Percentiles rank a stretch among this genome's conserved stretches.
Evolutionary conservation across 2,888 invertebrate species (phyloP).

Genomic region (Stenotaenia linearis): DNA sequence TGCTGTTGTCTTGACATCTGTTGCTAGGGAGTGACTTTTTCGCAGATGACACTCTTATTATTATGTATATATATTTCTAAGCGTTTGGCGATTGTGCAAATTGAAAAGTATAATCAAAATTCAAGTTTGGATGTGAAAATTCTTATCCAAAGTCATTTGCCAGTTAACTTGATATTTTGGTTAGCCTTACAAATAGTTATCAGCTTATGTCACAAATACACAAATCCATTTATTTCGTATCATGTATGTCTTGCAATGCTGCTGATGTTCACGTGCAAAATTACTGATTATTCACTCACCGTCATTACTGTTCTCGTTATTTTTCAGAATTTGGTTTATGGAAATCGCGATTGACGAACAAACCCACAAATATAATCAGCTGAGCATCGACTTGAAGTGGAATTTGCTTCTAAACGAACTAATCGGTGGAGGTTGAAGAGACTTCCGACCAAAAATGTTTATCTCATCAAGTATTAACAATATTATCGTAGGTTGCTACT

Average conservation of each 20-base stretch:
- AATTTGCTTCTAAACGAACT: conserved; percentile 11
- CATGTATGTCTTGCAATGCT: neutral
- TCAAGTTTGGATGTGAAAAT: neutral
- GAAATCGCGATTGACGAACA: conserved; percentile 7
- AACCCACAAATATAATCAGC: conserved; percentile 6
- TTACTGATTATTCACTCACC: neutral
- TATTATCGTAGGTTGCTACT: conserved; percentile 34
- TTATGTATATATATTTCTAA: neutral
- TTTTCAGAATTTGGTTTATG: conserved; percentile 12
- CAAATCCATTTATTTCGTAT: conserved; percentile 6
- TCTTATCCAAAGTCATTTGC: neutral
- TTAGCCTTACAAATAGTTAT: neutral
- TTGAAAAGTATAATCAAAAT: neutral
- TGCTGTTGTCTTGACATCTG: conserved; percentile 19
- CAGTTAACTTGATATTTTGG: neutral
- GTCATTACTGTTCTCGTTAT: neutral
- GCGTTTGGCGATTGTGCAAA: neutral
- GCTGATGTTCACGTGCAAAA: neutral
- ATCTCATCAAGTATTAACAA: conserved; percentile 34
- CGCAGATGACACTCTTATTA: neutral
- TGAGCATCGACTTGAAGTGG: conserved; percentile 7
- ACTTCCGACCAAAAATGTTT: conserved; percentile 32
- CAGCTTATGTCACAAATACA: neutral
- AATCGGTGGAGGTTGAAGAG: conserved; percentile 17
- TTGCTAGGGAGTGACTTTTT: neutral